A percentile compares a stretch with the other conserved stretches of the same genome.
Evolutionary conservation across 2,797 vertebrate genomes (phyloP).

Genomic region (Iguana delicatissima): DNA sequence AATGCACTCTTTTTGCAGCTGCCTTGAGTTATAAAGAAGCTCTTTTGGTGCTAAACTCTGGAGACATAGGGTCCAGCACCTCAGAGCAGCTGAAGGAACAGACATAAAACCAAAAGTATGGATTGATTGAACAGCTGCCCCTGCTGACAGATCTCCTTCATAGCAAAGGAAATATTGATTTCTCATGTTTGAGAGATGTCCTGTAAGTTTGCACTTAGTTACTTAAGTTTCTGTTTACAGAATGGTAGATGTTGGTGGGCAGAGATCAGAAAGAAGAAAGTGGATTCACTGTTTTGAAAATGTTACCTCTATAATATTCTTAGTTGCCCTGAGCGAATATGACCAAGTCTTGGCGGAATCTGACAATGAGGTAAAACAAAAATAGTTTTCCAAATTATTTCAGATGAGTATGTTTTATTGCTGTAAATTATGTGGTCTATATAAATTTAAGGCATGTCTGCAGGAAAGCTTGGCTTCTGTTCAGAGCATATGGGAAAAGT

Average conservation of each 20-base stretch:
- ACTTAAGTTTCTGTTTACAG: conserved; percentile 59
- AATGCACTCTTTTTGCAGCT: too few relatives aligned
- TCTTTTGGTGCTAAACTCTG: too few relatives aligned
- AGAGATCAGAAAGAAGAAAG: conserved; percentile 93
- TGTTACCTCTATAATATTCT: conserved; percentile 94
- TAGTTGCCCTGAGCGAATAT: conserved; percentile 93
- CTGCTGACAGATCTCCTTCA: not conserved
- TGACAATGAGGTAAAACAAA: conserved; percentile 88
- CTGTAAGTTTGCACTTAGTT: not conserved
- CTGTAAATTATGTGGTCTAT: not conserved
- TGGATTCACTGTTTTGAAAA: conserved; percentile 97
- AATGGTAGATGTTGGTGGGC: conserved; percentile 94
- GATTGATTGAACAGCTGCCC: too few relatives aligned
- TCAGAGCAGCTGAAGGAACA: too few relatives aligned
- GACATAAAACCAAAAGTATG: too few relatives aligned
- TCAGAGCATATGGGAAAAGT: not conserved
- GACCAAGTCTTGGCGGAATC: conserved; percentile 93
- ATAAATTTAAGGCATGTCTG: not conserved
- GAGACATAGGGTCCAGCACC: too few relatives aligned
- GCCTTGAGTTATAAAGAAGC: too few relatives aligned
- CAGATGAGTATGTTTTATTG: not conserved
- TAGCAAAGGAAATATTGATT: not conserved
- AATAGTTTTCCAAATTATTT: not conserved
- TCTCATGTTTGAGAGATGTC: not conserved
- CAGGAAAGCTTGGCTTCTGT: not conserved